phyloP scores from a whole-genome alignment of 2,888 invertebrate genomes.

The Acrobasis suavella region DNA sequence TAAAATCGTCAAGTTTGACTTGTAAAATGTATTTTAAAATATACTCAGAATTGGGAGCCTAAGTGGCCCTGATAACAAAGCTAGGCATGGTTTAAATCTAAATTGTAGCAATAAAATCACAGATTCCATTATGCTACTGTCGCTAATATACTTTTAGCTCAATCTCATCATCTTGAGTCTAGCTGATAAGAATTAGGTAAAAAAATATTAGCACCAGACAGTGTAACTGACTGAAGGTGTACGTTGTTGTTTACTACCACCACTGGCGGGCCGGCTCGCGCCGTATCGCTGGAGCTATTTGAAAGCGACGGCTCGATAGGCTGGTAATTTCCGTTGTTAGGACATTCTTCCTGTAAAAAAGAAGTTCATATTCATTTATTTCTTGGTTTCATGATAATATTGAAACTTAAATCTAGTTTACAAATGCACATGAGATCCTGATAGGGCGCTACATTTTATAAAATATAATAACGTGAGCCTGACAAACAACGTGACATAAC shows the following conservation, averaged over 20 bases:
- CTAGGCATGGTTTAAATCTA: background rate
- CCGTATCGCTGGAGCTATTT: background rate
- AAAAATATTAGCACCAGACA: background rate
- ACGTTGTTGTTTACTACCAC: slow-evolving; percentile 10
- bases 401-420: too few relatives aligned
- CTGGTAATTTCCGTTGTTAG: background rate
- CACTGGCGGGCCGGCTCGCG: background rate
- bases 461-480: too few relatives aligned
- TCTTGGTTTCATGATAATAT: too few relatives aligned
- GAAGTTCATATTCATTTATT: too few relatives aligned
- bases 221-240: slow-evolving; percentile 3
- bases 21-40: background rate
- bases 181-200: background rate
- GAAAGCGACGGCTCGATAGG: background rate
- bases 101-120: background rate
- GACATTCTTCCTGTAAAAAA: slow-evolving; percentile 2
- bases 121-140: background rate
- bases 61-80: too few relatives aligned
- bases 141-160: background rate
- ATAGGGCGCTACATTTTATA: too few relatives aligned
- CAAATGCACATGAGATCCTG: too few relatives aligned
- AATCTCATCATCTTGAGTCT: background rate
- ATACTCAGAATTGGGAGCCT: background rate
- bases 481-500: too few relatives aligned
- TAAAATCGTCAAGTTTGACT: background rate